phyloP scores from a whole-genome alignment of 2,888 invertebrate genomes.

The Rhopalosiphum nymphaeae region DNA sequence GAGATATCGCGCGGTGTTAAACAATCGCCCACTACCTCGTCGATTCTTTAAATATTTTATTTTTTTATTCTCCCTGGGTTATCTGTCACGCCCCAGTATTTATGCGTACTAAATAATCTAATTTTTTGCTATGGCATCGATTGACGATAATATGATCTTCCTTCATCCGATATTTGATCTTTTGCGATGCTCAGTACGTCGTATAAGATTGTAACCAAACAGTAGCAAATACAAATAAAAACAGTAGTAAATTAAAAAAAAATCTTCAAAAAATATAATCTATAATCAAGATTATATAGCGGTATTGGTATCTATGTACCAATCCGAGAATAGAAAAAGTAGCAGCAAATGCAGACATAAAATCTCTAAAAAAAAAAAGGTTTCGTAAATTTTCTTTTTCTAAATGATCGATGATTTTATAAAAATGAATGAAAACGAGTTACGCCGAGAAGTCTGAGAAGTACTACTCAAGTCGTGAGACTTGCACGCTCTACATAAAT shows the following conservation, averaged over 20 bases:
- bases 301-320: neutral
- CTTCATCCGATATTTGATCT: neutral
- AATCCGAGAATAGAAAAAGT: neutral
- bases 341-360: neutral
- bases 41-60: neutral
- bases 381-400: too few species aligned
- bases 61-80: neutral
- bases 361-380: neutral
- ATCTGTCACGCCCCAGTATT: conserved; percentile 6
- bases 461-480: too few species aligned
- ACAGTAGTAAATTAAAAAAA: neutral
- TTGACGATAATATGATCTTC: neutral
- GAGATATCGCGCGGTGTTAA: neutral
- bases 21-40: conserved; percentile 22
- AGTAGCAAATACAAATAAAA: neutral
- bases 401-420: too few species aligned
- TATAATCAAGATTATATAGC: neutral
- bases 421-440: too few species aligned
- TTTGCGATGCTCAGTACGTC: too few species aligned
- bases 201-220: neutral
- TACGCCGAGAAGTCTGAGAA: too few species aligned
- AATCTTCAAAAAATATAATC: neutral
- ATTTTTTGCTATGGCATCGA: neutral
- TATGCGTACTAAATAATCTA: neutral
- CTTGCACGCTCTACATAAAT: too few species aligned